A percentile compares a stretch with the other conserved stretches of the same genome.
Conservation (phyloP, 53 echinoderm and acorn worm species). For the Echinarachnius parma region DNA sequence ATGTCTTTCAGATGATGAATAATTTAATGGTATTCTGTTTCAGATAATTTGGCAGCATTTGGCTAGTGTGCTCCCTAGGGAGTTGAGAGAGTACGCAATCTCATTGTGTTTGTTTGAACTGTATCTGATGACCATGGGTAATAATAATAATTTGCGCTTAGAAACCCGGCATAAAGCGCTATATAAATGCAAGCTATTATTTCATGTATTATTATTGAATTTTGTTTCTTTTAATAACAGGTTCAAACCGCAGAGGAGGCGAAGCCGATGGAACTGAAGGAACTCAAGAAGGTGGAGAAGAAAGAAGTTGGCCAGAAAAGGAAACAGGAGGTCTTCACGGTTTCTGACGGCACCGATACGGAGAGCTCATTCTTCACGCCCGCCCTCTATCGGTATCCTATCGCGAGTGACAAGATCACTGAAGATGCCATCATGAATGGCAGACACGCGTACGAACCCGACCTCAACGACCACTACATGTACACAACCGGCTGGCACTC, state of each 20-base stretch:
- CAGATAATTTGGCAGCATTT: no score
- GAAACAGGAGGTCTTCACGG: constrained; percentile 55
- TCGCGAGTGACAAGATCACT: constrained; percentile 51
- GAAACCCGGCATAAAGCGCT: no score
- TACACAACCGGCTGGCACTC: constrained; percentile 46
- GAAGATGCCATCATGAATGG: constrained; percentile 56
- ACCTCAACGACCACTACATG: constrained; percentile 50
- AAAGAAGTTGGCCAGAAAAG: constrained; percentile 10
- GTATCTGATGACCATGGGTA: no score
- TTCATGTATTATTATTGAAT: no score
- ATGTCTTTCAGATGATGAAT: no score
- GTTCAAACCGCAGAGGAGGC: not conserved
- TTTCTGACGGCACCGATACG: constrained; percentile 47
- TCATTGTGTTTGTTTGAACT: no score
- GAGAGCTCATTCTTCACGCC: constrained; percentile 59
- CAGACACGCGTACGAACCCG: constrained; percentile 51
- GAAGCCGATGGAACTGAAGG: not conserved
- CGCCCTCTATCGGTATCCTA: constrained; percentile 62
- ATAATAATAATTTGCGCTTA: no score
- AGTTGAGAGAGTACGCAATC: no score
- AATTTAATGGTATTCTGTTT: no score
- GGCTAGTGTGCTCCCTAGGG: no score
- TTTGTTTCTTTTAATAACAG: no score
- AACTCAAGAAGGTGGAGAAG: constrained; percentile 32
- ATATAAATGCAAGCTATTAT: no score